Conservation (phyloP, 2,888 invertebrate species). For the Amaurobius ferox region DNA sequence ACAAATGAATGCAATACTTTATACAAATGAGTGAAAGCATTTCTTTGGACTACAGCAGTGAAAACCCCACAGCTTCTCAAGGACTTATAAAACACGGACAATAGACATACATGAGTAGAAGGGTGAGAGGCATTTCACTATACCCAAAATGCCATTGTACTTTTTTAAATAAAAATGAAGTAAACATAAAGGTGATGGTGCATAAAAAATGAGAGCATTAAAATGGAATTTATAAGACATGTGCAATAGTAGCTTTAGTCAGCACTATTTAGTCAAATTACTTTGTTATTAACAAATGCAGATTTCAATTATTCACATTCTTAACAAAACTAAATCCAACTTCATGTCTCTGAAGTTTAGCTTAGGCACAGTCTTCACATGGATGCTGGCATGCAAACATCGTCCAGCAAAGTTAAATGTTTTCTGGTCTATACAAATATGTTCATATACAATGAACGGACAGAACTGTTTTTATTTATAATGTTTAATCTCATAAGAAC, state of each 20-base stretch:
- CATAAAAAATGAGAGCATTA: constrained; percentile 43
- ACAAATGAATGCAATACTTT: constrained; percentile 50
- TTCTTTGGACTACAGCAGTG: constrained; percentile 62
- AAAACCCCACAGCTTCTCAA: constrained; percentile 30
- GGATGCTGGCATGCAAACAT: constrained; percentile 36
- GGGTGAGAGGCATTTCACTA: constrained; percentile 23
- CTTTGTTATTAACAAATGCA: constrained; percentile 43
- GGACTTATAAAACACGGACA: constrained; percentile 27
- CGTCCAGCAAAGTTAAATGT: constrained; percentile 33
- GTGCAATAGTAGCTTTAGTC: constrained; percentile 25
- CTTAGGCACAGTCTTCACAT: constrained; percentile 67
- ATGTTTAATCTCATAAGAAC: constrained; percentile 53
- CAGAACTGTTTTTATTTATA: constrained; percentile 29
- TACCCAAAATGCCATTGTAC: constrained; percentile 47
- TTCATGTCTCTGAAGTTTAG: constrained; percentile 46
- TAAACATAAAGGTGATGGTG: constrained; percentile 29
- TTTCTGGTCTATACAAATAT: constrained; percentile 57
- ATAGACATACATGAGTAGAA: constrained; percentile 21
- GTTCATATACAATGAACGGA: constrained; percentile 62
- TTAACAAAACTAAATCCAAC: constrained; percentile 62
- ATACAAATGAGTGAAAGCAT: constrained; percentile 59
- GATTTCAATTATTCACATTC: constrained; percentile 39
- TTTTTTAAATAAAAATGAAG: constrained; percentile 28
- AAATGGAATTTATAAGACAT: constrained; percentile 43
- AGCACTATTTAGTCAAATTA: constrained; percentile 16